phyloP scores from a whole-genome alignment of 2,113 vertebrate species.

The Aphyosemion australe region DNA sequence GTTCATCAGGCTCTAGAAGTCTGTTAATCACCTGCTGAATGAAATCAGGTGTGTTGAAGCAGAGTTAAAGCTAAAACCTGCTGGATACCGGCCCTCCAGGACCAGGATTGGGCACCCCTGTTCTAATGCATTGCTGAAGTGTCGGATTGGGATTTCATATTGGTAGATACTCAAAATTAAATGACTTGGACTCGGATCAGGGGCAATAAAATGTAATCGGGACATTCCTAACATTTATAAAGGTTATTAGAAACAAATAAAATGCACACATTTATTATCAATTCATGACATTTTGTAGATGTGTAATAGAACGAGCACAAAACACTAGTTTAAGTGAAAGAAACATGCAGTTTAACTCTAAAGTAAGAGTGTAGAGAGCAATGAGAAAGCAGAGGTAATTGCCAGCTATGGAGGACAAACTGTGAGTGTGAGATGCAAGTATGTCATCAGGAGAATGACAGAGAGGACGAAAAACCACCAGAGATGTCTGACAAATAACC shows the following conservation, averaged over 20 bases:
- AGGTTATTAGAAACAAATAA: slow-evolving; percentile 26
- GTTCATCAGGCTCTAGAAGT: too few relatives aligned
- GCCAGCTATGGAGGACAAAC: slow-evolving; percentile 35
- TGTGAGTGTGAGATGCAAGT: slow-evolving; percentile 10
- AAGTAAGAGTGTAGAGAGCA: slow-evolving; percentile 1
- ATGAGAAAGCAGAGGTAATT: slow-evolving; percentile 25
- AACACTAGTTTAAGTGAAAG: slow-evolving; percentile 11
- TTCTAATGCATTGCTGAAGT: too few relatives aligned
- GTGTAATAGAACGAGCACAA: neutral
- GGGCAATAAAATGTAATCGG: too few relatives aligned
- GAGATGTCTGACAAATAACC: slow-evolving; percentile 50
- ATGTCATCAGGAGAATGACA: slow-evolving; percentile 37
- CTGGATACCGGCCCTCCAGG: too few relatives aligned
- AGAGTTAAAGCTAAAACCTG: too few relatives aligned
- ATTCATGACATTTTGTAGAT: slow-evolving; percentile 2
- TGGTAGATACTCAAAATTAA: too few relatives aligned
- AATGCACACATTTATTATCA: slow-evolving; percentile 26
- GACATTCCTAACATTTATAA: neutral
- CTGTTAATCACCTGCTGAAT: too few relatives aligned
- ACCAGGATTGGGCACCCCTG: too few relatives aligned
- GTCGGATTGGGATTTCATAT: too few relatives aligned
- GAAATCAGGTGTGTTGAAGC: too few relatives aligned
- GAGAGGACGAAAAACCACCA: slow-evolving; percentile 1
- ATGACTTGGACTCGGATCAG: too few relatives aligned
- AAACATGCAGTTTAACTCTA: slow-evolving; percentile 11